Conservation (phyloP, 1,140 invertebrate species). For the Magallana gigas region DNA sequence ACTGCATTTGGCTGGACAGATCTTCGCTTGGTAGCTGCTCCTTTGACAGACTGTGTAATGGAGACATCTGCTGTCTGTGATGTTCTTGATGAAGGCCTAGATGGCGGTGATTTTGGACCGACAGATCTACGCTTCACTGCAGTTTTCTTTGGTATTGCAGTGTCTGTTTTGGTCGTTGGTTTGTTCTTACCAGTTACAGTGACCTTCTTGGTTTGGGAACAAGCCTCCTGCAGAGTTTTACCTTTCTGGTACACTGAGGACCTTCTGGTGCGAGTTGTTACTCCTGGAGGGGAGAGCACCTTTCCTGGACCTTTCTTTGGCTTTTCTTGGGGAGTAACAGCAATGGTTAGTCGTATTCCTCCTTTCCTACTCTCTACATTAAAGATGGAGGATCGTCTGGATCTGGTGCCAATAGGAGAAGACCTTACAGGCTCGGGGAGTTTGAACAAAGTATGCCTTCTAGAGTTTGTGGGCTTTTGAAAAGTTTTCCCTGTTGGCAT, state of each 20-base stretch:
- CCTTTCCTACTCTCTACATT: slow-evolving; percentile 43
- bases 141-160: background rate
- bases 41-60: background rate
- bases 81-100: background rate
- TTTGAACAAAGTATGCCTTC: slow-evolving; percentile 32
- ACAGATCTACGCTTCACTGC: background rate
- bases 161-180: background rate
- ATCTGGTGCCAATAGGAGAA: slow-evolving; percentile 50
- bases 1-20: background rate
- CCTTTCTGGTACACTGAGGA: slow-evolving; percentile 52
- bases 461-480: background rate
- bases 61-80: background rate
- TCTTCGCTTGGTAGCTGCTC: background rate
- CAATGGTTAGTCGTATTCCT: slow-evolving; percentile 48
- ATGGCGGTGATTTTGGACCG: background rate
- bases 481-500: slow-evolving; percentile 32
- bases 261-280: slow-evolving; percentile 40
- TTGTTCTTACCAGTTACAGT: background rate
- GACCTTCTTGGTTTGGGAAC: background rate
- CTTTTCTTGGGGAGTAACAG: slow-evolving; percentile 46
- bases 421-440: slow-evolving; percentile 29
- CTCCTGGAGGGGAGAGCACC: background rate
- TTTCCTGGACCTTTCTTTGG: slow-evolving; percentile 13
- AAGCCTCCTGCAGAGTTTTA: slow-evolving; percentile 20
- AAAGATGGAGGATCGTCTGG: slow-evolving; percentile 56